Evolutionary conservation across 2,113 vertebrate species (phyloP).

Genomic region (Heteronetta atricapilla): DNA sequence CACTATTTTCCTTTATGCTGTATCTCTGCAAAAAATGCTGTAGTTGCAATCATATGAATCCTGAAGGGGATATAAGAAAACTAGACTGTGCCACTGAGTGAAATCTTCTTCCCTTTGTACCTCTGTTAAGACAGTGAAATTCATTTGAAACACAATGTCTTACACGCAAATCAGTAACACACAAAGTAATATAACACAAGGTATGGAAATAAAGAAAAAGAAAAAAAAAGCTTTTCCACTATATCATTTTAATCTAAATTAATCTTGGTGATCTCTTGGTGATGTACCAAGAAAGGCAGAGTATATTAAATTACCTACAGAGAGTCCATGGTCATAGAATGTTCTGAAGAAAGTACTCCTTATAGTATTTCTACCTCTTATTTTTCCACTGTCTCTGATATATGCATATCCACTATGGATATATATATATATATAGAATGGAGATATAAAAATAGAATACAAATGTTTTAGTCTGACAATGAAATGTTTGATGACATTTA

Average conservation of each 20-base stretch:
- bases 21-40: background rate
- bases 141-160: background rate
- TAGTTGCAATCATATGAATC: background rate
- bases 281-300: background rate
- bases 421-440: background rate
- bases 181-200: background rate
- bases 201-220: background rate
- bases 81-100: background rate
- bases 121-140: background rate
- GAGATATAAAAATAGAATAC: background rate
- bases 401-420: too few species aligned
- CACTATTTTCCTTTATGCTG: background rate
- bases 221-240: background rate
- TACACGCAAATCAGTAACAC: background rate
- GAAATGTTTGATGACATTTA: background rate
- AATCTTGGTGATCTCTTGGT: background rate
- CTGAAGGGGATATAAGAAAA: background rate
- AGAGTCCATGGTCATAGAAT: background rate
- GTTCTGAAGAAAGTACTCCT: background rate
- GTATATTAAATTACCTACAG: conserved; percentile 27
- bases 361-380: background rate
- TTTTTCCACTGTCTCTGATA: background rate
- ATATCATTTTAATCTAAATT: conserved; percentile 4
- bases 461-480: conserved; percentile 27
- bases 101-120: background rate